Base-by-base conservation (phyloP, 1,140 invertebrate genomes). In the Heliconius nattereri region DNA sequence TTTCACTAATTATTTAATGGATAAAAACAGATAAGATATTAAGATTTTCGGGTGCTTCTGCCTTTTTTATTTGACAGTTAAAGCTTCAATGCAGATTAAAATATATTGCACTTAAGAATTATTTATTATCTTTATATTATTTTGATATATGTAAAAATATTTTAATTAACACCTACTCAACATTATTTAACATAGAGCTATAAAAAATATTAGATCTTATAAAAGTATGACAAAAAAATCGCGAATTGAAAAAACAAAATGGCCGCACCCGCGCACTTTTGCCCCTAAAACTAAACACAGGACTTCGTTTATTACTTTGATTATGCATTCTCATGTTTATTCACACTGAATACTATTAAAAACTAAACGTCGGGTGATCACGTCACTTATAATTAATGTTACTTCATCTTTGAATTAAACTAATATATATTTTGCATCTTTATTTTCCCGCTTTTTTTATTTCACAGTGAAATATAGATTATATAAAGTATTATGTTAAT, bases 261-360 rank as follows among this genome's bases (percentile, higher is more conserved):
- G 60, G 60, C 60, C 23, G 60, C 54, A 57, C 60, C 60, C 60
- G 60, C 60, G 26, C 11, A 66, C 60, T 7, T 66, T 66, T 66
- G 26, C 8, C 60, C 3, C 60, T 66, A 66, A 66, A 66, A 66
- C 60, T 66, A 29, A 66, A 29, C 60, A 66, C 23, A 66, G 29
- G 26, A 66, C 9, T 66, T 29, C 60, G 60, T 16, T 29, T 75
- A 71, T 73, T 60, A 57, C 40, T 73, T 78, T 71, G 73, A 73
- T 78, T 78, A 78, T 78, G 73, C 77, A 73, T 66, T 60, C 37
- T 71, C 20, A 73, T 77, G 79, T 77, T 80, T 76, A 54, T 80
- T 75, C 73, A 76, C 71, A 77, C 26, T 66, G 52, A 80, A 80
- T 76, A 70, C 71, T 26, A 76, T 73, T 79, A 75, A 79, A 54